Base-by-base conservation (phyloP, 1,140 invertebrate genomes). In the Hypsibius dujardini region DNA sequence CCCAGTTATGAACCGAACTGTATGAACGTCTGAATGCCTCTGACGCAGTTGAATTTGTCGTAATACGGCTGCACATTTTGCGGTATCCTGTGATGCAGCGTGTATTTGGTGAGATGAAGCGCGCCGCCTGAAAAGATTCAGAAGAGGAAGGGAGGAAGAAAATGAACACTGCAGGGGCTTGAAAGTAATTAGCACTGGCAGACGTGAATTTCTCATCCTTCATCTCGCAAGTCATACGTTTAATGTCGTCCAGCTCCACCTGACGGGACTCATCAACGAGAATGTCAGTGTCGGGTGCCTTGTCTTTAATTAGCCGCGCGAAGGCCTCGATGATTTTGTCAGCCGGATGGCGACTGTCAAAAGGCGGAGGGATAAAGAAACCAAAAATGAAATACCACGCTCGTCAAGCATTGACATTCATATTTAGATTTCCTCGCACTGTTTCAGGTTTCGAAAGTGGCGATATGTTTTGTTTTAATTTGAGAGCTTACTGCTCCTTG, bases 281-380 rank as follows among this genome's bases (percentile, higher is more conserved):
- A 3, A 67, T 42, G 12, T 67, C 62, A 15, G 12, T 42, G 12
- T 67, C 42, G 12, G 12, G 12, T 3, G 12, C 62, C 45, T 67
- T 67, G 42, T 12, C 12, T 7, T 67, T 45, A 42, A 67, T 45
- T 15, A 67, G 42, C 62, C 42, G 12, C 12, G 62, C 62, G 42
- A 67, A 67, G 7, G 12, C 62, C 45, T 67, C 62, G 42, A 67
- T 45, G 45, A 67, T 45, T 42, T 67, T 67, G 62, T 67, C 62
- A 45, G 12, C 42, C 7, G 62, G 12, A 12, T 67, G 12, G 45
- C 62, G 62, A 42, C 62, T 67, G 42, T 28, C 28, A 28, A 28
- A 28, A 28, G 28, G 28, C 28, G 28, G 28, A 28, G 28, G 28
- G 28, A 28, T 28, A 28, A 28, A 28, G 28, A 15, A 12, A 67